A percentile compares a stretch with the other conserved stretches of the same genome.
Conservation (phyloP, 2,113 vertebrate species). For the Larimichthys crocea region DNA sequence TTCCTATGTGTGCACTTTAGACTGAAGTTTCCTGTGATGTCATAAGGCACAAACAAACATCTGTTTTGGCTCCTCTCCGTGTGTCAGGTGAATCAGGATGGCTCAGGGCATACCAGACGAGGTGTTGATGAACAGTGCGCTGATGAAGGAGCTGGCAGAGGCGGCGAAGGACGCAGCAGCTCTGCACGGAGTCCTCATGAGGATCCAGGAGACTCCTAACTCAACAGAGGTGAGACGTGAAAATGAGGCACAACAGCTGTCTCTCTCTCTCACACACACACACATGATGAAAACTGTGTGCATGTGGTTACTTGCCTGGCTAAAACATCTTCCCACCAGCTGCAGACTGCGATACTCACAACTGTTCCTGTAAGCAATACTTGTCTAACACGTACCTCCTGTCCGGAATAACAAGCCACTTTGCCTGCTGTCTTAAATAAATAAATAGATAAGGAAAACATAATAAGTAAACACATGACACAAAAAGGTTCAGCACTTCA, state of each 20-base stretch:
- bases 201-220: constrained; percentile 86
- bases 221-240: constrained; percentile 86
- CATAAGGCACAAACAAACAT: too few relatives aligned
- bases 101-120: constrained; percentile 67
- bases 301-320: too few relatives aligned
- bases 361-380: too few relatives aligned
- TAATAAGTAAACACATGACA: too few relatives aligned
- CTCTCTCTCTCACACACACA: neutral
- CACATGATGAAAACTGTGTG: neutral
- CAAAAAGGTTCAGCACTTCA: too few relatives aligned
- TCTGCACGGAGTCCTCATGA: constrained; percentile 89
- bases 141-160: constrained; percentile 80
- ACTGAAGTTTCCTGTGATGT: too few relatives aligned
- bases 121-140: constrained; percentile 78
- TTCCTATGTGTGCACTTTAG: neutral
- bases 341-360: too few relatives aligned
- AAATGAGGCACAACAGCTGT: neutral
- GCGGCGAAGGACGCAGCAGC: constrained; percentile 90
- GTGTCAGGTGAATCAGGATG: constrained; percentile 68
- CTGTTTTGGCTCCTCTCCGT: neutral
- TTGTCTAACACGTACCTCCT: too few relatives aligned
- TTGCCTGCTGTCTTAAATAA: too few relatives aligned
- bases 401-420: too few relatives aligned
- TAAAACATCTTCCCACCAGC: too few relatives aligned
- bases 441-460: too few relatives aligned